Evolutionary conservation across 2,888 invertebrate species (phyloP).

Genomic region (Bibio marci): DNA sequence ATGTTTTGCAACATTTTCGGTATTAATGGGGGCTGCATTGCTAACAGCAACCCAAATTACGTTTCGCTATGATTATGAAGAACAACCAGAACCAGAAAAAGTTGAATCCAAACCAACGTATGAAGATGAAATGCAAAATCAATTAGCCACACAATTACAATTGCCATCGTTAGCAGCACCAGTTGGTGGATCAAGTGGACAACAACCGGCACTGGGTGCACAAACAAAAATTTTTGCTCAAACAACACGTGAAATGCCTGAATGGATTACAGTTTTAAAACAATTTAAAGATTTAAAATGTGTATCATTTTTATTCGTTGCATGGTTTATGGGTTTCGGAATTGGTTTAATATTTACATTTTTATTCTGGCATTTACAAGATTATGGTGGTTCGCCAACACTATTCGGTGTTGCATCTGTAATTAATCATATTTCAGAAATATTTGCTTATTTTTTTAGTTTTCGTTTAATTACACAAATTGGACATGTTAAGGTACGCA

Average conservation of each 20-base stretch:
- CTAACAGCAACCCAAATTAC: slow-evolving; percentile 69
- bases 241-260: slow-evolving; percentile 76
- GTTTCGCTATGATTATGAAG: slow-evolving; percentile 40
- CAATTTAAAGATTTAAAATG: slow-evolving; percentile 84
- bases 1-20: slow-evolving; percentile 94
- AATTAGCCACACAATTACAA: slow-evolving; percentile 66
- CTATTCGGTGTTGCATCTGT: slow-evolving; percentile 97
- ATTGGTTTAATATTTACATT: slow-evolving; percentile 98
- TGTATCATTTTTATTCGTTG: slow-evolving; percentile 82
- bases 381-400: slow-evolving; percentile 91
- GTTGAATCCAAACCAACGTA: slow-evolving; percentile 29
- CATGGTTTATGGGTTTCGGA: slow-evolving; percentile 99
- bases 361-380: slow-evolving; percentile 96
- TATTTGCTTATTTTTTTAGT: slow-evolving; percentile 96
- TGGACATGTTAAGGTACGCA: slow-evolving; percentile 76
- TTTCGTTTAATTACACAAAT: slow-evolving; percentile 86
- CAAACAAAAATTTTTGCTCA: slow-evolving; percentile 84
- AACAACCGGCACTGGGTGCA: slow-evolving; percentile 27
- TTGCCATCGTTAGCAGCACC: slow-evolving; percentile 47
- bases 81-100: slow-evolving; percentile 29
- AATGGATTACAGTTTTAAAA: slow-evolving; percentile 83
- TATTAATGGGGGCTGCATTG: slow-evolving; percentile 89
- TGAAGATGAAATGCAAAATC: slow-evolving; percentile 63
- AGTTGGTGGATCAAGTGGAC: slow-evolving; percentile 19
- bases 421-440: slow-evolving; percentile 97